These are phyloP conservation scores for Anas capensis DNA, from an alignment of 2,797 vertebrate species.

Conservation along the genomic window DNA sequence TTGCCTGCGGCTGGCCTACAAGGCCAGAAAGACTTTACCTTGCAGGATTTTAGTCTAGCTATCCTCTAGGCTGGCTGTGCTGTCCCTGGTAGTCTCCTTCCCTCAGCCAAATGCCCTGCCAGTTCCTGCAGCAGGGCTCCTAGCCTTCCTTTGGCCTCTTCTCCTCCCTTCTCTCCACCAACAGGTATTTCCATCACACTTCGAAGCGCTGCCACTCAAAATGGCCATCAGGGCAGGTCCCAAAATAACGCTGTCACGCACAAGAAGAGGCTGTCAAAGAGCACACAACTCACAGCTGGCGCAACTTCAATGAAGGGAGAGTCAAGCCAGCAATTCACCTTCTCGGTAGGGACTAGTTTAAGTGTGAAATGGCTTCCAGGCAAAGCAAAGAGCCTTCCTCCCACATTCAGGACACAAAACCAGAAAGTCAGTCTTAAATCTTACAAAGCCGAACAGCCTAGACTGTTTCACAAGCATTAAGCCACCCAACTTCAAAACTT, in stretches of 20 bases:
- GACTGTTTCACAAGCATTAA: neutral
- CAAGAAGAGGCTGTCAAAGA: neutral
- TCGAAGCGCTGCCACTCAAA: neutral
- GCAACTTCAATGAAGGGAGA: neutral
- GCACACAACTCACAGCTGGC: neutral
- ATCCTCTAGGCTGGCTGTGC: neutral
- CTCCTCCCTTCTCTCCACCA: neutral
- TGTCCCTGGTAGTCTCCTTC: neutral
- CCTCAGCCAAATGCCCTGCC: neutral
- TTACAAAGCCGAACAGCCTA: neutral
- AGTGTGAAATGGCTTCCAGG: neutral
- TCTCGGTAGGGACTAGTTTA: neutral
- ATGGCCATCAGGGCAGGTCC: neutral
- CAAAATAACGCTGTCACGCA: neutral
- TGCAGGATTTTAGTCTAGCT: neutral
- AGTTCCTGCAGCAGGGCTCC: neutral
- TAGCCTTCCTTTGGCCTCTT: neutral
- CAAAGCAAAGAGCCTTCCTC: conserved; percentile 23
- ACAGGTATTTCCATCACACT: neutral
- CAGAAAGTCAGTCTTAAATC: conserved; percentile 3
- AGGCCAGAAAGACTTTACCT: neutral
- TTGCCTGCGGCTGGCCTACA: neutral
- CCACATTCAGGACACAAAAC: neutral
- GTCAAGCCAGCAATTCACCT: neutral
- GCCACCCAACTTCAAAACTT: neutral